Percentiles rank a stretch among this genome's conserved stretches.
Evolutionary conservation across 2,888 invertebrate genomes (phyloP).

Genomic region (Papilio demoleus): DNA sequence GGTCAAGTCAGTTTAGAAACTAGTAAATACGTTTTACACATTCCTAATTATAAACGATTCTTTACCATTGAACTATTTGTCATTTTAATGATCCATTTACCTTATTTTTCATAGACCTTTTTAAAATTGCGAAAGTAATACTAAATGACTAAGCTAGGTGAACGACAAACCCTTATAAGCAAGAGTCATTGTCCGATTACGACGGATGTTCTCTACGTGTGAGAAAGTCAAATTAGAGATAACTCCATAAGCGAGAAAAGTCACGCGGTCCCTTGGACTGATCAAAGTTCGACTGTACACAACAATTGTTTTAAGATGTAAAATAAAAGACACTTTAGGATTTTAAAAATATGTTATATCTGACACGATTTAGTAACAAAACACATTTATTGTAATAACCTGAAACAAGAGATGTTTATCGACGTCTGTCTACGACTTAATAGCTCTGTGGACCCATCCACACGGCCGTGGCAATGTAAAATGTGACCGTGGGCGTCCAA

Average conservation of each 20-base stretch:
- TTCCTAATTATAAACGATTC: slow-evolving; percentile 2
- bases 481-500: slow-evolving; percentile 73
- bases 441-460: slow-evolving; percentile 39
- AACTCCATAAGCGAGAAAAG: too few species aligned
- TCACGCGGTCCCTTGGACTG: too few species aligned
- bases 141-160: too few species aligned
- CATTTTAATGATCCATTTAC: neutral
- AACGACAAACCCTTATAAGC: too few species aligned
- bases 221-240: too few species aligned
- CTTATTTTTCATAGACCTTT: neutral
- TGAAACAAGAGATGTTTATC: slow-evolving; percentile 24
- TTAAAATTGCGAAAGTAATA: neutral
- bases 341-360: slow-evolving; percentile 7
- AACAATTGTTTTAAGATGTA: neutral
- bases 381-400: slow-evolving; percentile 30
- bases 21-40: slow-evolving; percentile 22
- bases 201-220: too few species aligned
- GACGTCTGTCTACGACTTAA: slow-evolving; percentile 36
- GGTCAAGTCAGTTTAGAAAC: slow-evolving; percentile 28
- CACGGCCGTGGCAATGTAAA: slow-evolving; percentile 54
- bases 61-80: neutral
- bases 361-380: neutral
- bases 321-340: slow-evolving; percentile 3
- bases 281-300: too few species aligned
- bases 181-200: too few species aligned